Base-by-base conservation (phyloP, 2,113 vertebrate genomes). In the Tinamus guttatus region DNA sequence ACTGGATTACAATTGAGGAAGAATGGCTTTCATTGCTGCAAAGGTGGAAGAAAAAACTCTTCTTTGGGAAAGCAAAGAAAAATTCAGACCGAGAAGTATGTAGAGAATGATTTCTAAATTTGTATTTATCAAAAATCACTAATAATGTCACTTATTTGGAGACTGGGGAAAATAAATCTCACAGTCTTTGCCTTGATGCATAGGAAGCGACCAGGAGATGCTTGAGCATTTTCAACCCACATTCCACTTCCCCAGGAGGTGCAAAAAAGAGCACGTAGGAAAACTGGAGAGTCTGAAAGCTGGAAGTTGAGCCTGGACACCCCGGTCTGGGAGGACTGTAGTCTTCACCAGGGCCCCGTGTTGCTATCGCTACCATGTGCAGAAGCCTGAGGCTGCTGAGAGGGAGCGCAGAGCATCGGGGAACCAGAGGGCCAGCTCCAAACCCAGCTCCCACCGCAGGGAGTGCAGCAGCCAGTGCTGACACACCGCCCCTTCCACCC, bases 231-330 rank as follows among this genome's bases (percentile, higher is more conserved):
- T 60, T 83, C 36, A 30, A 27, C 22, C 43, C 51, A 60, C 1
- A 0, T 34, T 25, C n/a, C 28, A 5, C 49, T 60, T 32, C 79
- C 13, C 27, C 12, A 1, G 0, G 5, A 78, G 65, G 38, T 67
- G n/a, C 17, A 27, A 52, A 64, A 65, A 82, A 28, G 11, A 63
- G 25, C 25, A 43, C 69, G n/a, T 5, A 47, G 54, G 54, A 81
- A 36, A 63, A 41, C 16, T 13, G 32, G 40, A 70, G 30, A 0
- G 0, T 49, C 51, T 24, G 22, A 47, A 58, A 27, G 22, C 2
- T 36, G 38, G 27, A 56, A 51, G 41, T 70, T 25, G 15, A 3
- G 13, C 40, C 9, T 40, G 9, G 24, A 25, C 2, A 1, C 19
- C 11, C 34, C n/a, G 45, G 30, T 27, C 25, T 2, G 5, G 25